Percentiles rank a stretch among this genome's conserved stretches.
Evolutionary conservation across 1,140 invertebrate genomes (phyloP).

Genomic region (Anadara kagoshimensis): DNA sequence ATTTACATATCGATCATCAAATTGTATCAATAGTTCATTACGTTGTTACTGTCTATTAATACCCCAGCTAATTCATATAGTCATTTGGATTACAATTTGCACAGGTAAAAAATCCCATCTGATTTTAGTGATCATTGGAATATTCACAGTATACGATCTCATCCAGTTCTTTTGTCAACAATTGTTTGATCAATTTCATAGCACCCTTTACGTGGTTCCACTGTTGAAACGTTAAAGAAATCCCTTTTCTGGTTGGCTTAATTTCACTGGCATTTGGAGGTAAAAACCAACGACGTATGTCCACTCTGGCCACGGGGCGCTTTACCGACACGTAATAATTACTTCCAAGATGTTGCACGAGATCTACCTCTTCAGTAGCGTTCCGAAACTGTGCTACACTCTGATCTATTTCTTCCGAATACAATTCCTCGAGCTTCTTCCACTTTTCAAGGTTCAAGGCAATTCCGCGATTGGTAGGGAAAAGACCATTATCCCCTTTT

Average conservation of each 20-base stretch:
- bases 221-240: not conserved
- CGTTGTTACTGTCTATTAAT: not conserved
- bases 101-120: constrained; percentile 6
- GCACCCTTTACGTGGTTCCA: not conserved
- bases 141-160: constrained; percentile 5
- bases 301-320: no score
- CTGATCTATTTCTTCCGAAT: not conserved
- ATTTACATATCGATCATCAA: no score
- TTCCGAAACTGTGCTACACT: not conserved
- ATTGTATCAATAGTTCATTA: no score
- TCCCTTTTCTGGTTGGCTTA: constrained; percentile 8
- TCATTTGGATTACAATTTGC: constrained; percentile 4
- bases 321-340: no score
- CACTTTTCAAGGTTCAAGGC: constrained; percentile 10
- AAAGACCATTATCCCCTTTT: not conserved
- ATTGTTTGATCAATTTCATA: no score
- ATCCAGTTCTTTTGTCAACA: no score
- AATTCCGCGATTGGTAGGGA: constrained; percentile 3
- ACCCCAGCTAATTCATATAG: not conserved
- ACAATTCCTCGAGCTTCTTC: constrained; percentile 6
- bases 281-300: no score
- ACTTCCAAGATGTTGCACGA: no score
- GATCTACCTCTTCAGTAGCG: not conserved
- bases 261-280: not conserved
- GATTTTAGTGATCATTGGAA: constrained; percentile 1